phyloP scores from a whole-genome alignment of 2,113 vertebrate species.

The Nothobranchius furzeri region DNA sequence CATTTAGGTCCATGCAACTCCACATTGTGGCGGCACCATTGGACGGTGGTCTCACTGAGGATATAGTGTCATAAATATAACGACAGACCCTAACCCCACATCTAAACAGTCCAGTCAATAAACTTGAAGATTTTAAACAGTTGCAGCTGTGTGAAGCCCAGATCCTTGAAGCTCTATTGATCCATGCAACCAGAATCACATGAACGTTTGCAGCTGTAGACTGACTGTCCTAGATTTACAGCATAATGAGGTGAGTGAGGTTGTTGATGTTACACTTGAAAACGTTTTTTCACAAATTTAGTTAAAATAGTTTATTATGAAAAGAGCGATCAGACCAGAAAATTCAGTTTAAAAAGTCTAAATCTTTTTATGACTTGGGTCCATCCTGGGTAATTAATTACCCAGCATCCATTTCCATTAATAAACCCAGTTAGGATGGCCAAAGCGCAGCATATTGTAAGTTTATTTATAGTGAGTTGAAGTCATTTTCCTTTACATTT shows the following conservation, averaged over 20 bases:
- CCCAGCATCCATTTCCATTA: too few species aligned
- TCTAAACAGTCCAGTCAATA: not conserved
- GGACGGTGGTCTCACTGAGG: slow-evolving; percentile 9
- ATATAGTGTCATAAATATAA: not conserved
- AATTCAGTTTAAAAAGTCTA: too few species aligned
- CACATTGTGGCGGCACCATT: slow-evolving; percentile 12
- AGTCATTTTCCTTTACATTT: not conserved
- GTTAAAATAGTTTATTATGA: not conserved
- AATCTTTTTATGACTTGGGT: too few species aligned
- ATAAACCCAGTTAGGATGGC: too few species aligned
- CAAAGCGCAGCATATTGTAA: too few species aligned
- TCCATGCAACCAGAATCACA: not conserved
- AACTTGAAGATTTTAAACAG: not conserved
- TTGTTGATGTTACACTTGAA: not conserved
- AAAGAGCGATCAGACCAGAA: not conserved
- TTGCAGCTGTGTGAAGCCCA: not conserved
- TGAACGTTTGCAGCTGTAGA: not conserved
- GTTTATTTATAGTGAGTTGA: not conserved
- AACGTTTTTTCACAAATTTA: not conserved
- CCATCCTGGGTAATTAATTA: too few species aligned
- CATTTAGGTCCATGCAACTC: too few species aligned
- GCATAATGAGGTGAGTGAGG: not conserved
- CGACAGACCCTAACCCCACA: not conserved
- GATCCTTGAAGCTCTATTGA: not conserved
- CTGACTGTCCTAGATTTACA: not conserved